Base-by-base conservation (phyloP, 2,797 vertebrate genomes). In the Sphenopsis melanotis region DNA sequence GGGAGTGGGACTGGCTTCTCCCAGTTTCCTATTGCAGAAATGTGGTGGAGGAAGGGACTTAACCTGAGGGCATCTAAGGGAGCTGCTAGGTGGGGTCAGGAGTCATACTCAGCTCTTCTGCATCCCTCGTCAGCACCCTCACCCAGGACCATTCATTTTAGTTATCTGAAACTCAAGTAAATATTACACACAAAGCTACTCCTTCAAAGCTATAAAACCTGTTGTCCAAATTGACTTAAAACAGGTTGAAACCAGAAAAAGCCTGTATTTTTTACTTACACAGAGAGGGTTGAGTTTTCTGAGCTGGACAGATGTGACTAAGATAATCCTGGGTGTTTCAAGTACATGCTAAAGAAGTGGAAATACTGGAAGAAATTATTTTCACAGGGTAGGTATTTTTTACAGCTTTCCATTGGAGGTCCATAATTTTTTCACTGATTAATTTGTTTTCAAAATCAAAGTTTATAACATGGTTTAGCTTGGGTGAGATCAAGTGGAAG, bases 201-300 rank as follows among this genome's bases (percentile, higher is more conserved):
- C 93, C 81, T 89, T 75, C 55, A 95, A 88, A 93, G 94, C 95
- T 92, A 96, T 96, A 96, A 96, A 97, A 93, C 87, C 26, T 96
- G 82, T 79, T 95, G 89, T 96, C 83, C 87, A 93, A 88, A 96
- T 66, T 91, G 91, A 90, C 90, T 89, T 75, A 84, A 92, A 88
- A 91, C 95, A 80, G 91, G 95, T 64, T 94, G 66, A 94, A 94
- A 91, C 95, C 89, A 95, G 95, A 92, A 96, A 82, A 93, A 91
- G 27, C 91, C 77, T 84, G 95, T 84, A 27, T 81, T 75, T 94
- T 96, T 93, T 79, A 94, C 85, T 88, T 88, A 39, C 87, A 64
- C 30, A 46, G 91, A 63, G 63, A 46, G 69, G 47, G 19, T 74
- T 87, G 77, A 79, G 11, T 93, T 93, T 93, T 93, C 77, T 93